Evolutionary conservation across 2,797 vertebrate species (phyloP), one percentile per base, ranked within the genome.

Genomic region (Etheostoma perlongum): DNA sequence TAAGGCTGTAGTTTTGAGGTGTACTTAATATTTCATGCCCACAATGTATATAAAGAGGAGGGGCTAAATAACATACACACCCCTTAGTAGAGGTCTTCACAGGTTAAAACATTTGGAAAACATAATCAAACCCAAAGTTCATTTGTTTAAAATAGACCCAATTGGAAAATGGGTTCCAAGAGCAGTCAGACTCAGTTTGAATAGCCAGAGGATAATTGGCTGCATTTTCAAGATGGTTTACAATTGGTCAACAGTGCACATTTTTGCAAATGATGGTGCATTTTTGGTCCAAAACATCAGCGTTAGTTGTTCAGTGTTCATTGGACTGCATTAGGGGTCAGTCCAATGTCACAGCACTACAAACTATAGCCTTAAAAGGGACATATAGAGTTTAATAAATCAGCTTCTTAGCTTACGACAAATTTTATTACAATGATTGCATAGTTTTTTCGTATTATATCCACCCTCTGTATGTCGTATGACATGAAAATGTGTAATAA

Each of bases 391-490:
- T 66, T 68, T 18, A 42, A 53, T 47, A 42, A 40, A 72, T 61
- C n/a, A 74, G 60, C 10, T 55, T 52, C 15, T 59, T 65, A 53
- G n/a, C 15, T 64, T 63, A 51, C 21, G 19, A 58, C 64, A 8
- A 54, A 55, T 68, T 71, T 33, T n/a, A 57, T 18, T 30, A 21
- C 25, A 63, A 27, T 67, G 61, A 82, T 80, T 46, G 51, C 48
- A 30, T 15, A 46, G 54, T 40, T 61, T 69, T 80, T 21, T 65
- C 25, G 65, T 49, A 25, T 76, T 72, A 69, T 79, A 66, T 84
- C 76, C 60, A 71, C 55, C 40, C 27, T 64, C 49, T 68, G 53
- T 81, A 67, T 76, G 47, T 48, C 23, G 12, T 40, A 52, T 58
- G 46, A 72, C 16, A 55, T 53, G 52, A 40, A 69, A 65, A 69